Evolutionary conservation across 2,113 vertebrate genomes (phyloP), one percentile per base, ranked within the genome.

Genomic region (Oceanodroma tethys): DNA sequence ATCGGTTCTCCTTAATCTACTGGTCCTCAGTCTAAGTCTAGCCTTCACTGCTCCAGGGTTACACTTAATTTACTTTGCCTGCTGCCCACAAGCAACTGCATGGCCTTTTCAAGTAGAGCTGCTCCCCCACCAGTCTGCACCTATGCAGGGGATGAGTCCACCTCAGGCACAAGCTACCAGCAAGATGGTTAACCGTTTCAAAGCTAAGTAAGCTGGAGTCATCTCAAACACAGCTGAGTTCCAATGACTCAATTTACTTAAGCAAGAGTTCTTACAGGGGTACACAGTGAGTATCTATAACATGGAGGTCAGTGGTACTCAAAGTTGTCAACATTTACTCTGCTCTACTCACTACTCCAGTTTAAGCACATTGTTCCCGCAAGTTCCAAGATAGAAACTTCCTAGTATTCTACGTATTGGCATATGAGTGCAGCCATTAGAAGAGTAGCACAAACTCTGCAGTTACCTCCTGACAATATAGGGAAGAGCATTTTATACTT

Each of bases 401-500:
- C 7, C 13, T 34, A 42, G 18, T 23, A 47, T 30, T 66, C 25
- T 47, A 9, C 4, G 3, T 29, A 62, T 17, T 60, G 9, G 30
- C 42, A 75, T 17, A 2, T 8, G 71, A 75, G 3, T 1, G 3
- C 7, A 75, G 21, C 16, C 56, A 50, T 45, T 55, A 55, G 6
- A 78, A 76, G 11, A 55, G 16, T 5, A 83, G 26, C 58, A 67
- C 30, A 71, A 86, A 34, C 16, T 12, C 50, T 38, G 17, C 18
- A 29, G 23, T 36, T 73, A 82, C 18, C 45, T 38, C n/a, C 17
- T 38, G 30, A 70, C 10, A 67, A 45, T 12, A 70, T 0, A 60
- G 10, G 14, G 6, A 95, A 25, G 2, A 80, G 4, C 5, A 55
- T 32, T 80, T 84, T 58, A 80, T 92, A 97, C 99, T 99, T 98